These are phyloP conservation scores for Lethrus apterus DNA, from an alignment of 1,140 invertebrate genomes.

Conservation along the genomic window DNA sequence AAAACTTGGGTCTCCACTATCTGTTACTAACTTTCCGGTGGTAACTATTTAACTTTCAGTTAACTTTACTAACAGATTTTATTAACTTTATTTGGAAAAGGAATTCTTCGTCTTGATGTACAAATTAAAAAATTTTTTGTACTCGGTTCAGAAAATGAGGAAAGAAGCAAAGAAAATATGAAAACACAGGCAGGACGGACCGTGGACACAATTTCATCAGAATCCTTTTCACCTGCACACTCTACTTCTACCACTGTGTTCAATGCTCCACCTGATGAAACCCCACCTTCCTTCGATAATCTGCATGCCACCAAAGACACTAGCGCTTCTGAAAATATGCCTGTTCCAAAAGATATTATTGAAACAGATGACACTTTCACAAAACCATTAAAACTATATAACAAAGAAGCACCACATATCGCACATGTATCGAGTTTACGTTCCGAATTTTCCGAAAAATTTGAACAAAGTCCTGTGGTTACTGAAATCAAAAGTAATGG, in stretches of 20 bases:
- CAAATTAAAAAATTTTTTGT: slow-evolving; percentile 39
- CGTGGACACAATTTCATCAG: slow-evolving; percentile 35
- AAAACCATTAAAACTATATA: slow-evolving; percentile 21
- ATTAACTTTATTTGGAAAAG: slow-evolving; percentile 29
- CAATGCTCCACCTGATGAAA: slow-evolving; percentile 26
- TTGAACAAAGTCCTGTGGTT: slow-evolving; percentile 20
- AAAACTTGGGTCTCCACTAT: slow-evolving; percentile 32
- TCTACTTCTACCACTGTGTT: slow-evolving; percentile 34
- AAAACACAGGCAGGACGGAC: slow-evolving; percentile 42
- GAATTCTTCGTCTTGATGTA: slow-evolving; percentile 25
- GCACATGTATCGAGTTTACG: slow-evolving; percentile 26
- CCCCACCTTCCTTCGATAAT: slow-evolving; percentile 7
- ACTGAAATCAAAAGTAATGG: slow-evolving; percentile 33
- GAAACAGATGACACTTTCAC: slow-evolving; percentile 20
- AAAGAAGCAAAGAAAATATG: slow-evolving; percentile 36
- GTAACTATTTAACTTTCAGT: slow-evolving; percentile 22
- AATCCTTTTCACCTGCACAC: slow-evolving; percentile 35
- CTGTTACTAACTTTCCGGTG: slow-evolving; percentile 35
- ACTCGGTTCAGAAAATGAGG: slow-evolving; percentile 38
- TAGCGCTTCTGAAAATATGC: slow-evolving; percentile 6
- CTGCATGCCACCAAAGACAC: slow-evolving; percentile 6
- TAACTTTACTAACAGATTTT: slow-evolving; percentile 29
- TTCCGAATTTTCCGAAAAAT: slow-evolving; percentile 27
- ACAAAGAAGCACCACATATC: slow-evolving; percentile 23
- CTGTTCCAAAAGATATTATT: slow-evolving; percentile 10